A percentile compares a stretch with the other conserved stretches of the same genome.
These are phyloP conservation scores for Ailuropoda melanoleuca DNA, from an alignment of 2,113 vertebrate genomes.

Conservation along the genomic window DNA sequence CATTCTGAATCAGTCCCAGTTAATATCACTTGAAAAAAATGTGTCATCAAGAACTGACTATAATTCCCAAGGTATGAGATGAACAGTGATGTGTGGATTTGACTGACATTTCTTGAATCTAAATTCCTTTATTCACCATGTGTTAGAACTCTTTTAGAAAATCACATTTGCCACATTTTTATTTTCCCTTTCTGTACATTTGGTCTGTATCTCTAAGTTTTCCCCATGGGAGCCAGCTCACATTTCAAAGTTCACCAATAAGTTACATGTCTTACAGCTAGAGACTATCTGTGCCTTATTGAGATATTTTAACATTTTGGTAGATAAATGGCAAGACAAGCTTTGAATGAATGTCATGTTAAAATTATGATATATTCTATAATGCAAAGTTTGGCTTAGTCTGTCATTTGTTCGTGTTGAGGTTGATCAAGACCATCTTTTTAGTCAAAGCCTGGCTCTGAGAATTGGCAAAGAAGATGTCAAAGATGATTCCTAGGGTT, in stretches of 20 bases:
- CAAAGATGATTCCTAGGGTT: background rate
- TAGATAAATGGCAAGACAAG: conserved; percentile 6
- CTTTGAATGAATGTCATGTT: conserved; percentile 26
- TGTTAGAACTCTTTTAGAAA: background rate
- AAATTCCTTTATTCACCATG: background rate
- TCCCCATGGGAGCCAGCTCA: background rate
- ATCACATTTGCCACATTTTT: background rate
- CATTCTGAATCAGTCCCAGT: background rate
- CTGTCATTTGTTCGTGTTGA: background rate
- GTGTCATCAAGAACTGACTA: background rate
- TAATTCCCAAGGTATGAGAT: background rate
- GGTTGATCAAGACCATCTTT: background rate
- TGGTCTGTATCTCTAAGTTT: background rate
- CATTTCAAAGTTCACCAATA: conserved; percentile 40
- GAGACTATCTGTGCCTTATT: background rate
- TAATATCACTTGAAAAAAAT: background rate
- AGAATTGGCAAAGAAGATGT: background rate
- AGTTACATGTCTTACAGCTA: background rate
- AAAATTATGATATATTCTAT: conserved; percentile 3
- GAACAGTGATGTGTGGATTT: background rate
- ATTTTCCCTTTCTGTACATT: conserved; percentile 25
- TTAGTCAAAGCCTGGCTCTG: background rate
- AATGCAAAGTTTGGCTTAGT: background rate
- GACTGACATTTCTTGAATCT: background rate
- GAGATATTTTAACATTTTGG: conserved; percentile 43